These are phyloP conservation scores for Manis pentadactyla DNA, from an alignment of 2,797 vertebrate genomes.

Conservation along the genomic window DNA sequence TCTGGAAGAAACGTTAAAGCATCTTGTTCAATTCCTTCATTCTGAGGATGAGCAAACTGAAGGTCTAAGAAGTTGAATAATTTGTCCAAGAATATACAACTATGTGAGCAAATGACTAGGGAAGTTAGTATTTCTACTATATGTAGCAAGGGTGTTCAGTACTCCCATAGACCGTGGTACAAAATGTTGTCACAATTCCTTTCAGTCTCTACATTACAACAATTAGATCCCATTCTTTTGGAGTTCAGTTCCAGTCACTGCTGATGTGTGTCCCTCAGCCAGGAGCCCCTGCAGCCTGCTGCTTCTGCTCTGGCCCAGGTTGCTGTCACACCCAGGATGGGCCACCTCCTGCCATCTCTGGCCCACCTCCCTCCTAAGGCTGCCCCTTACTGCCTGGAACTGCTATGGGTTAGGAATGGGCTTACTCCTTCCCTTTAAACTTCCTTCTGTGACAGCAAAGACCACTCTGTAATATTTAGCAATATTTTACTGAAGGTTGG, in stretches of 20 bases:
- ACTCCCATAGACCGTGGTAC: not conserved
- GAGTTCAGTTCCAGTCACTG: not conserved
- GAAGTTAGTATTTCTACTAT: not conserved
- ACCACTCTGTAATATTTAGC: not conserved
- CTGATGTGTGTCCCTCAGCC: not conserved
- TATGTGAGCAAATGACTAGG: not conserved
- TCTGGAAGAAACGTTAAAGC: conserved; percentile 5
- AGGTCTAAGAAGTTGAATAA: not conserved
- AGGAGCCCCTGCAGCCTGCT: not conserved
- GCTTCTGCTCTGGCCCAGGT: not conserved
- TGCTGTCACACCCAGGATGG: not conserved
- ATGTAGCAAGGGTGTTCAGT: not conserved
- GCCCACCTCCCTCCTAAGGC: not conserved
- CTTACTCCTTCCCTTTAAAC: not conserved
- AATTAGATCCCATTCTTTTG: not conserved
- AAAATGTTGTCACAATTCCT: conserved; percentile 3
- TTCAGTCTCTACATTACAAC: not conserved
- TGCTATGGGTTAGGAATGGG: not conserved
- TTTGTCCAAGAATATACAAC: conserved; percentile 15
- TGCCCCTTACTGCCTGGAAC: not conserved
- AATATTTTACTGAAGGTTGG: not conserved
- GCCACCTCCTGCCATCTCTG: not conserved
- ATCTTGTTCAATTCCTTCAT: not conserved
- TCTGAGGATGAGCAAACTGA: not conserved
- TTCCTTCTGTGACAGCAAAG: not conserved